These are phyloP conservation scores for Sitobion miscanthi DNA, from an alignment of 1,140 invertebrate genomes.

Conservation along the genomic window DNA sequence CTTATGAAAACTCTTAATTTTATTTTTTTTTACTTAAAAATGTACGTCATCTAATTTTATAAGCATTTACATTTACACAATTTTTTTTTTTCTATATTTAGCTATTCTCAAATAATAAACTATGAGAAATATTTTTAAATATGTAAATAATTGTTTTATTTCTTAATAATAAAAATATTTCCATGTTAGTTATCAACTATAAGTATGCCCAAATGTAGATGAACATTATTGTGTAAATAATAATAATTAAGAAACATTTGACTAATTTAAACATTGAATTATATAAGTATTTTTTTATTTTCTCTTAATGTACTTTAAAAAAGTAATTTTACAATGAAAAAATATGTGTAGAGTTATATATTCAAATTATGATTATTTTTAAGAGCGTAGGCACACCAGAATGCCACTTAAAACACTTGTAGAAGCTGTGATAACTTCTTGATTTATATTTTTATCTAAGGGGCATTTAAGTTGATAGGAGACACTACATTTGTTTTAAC, in stretches of 20 bases:
- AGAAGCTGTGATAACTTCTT: slow-evolving; percentile 56
- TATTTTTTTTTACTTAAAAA: slow-evolving; percentile 47
- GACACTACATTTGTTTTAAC: background rate
- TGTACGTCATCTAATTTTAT: slow-evolving; percentile 30
- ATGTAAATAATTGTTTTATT: slow-evolving; percentile 50
- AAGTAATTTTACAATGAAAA: slow-evolving; percentile 41
- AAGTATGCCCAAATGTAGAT: slow-evolving; percentile 44
- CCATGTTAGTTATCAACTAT: slow-evolving; percentile 33
- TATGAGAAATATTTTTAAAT: slow-evolving; percentile 48
- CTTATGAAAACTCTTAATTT: background rate
- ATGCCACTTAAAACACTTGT: slow-evolving; percentile 36
- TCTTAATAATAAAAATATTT: slow-evolving; percentile 49
- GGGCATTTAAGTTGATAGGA: slow-evolving; percentile 47
- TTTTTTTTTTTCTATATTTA: slow-evolving; percentile 52
- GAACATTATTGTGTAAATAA: slow-evolving; percentile 48
- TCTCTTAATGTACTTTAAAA: slow-evolving; percentile 51
- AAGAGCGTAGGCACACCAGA: slow-evolving; percentile 6
- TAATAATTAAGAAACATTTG: slow-evolving; percentile 40
- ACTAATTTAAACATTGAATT: slow-evolving; percentile 56
- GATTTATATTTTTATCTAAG: slow-evolving; percentile 48
- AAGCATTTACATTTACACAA: slow-evolving; percentile 46
- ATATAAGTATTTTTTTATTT: slow-evolving; percentile 56
- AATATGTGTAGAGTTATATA: slow-evolving; percentile 39
- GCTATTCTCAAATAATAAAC: slow-evolving; percentile 35
- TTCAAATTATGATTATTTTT: slow-evolving; percentile 36